Evolutionary conservation across 2,113 vertebrate genomes (phyloP), one percentile per base, ranked within the genome.

Genomic region (Gymnocephalus cernua): DNA sequence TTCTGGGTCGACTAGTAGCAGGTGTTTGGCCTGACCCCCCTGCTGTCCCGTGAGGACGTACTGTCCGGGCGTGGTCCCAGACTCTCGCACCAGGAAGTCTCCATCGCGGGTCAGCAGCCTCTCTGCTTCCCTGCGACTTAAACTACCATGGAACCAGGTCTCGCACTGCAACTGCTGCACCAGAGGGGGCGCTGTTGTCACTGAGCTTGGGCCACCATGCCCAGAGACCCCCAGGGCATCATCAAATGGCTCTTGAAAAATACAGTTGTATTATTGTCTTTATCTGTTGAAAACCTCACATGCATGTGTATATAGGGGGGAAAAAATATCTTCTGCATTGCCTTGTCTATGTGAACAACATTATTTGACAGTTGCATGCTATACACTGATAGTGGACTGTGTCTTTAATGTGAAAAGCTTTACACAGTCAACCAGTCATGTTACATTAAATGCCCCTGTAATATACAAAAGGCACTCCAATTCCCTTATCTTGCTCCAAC

Each of bases 1-100:
- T 89, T 99, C 98, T 0, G 98, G 98, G 86, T 99, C 98, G 0
- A 99, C 98, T 1, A 99, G 95, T 2, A 99, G 96, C 85, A 99
- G 93, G 83, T 99, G 98, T 86, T 99, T 99, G 83, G 98, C 94
- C 86, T 98, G 98, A 32, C 97, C 96, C 0, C 96, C 97, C 93
- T 99, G 98, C 87, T 99, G 88, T 9, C 98, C 98, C 0, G 98
- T 99, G 77, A 99, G 96, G 76, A 99, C 98, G 0, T 99, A 99
- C 93, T 99, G 98, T 62, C 98, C 98, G 0, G 96, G 96, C 0
- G 97, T 99, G 77, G 97, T 99, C 18, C 96, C 97, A 74, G 98
- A 99, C 91, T 99, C 98, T 7, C 98, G 94, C 79, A 99, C 98
- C 86, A 99, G 89, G 90, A 99, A 99, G 90, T 99, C 98, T 6